Conservation (phyloP, 1,140 invertebrate species). For the Hesperophylax magnus region DNA sequence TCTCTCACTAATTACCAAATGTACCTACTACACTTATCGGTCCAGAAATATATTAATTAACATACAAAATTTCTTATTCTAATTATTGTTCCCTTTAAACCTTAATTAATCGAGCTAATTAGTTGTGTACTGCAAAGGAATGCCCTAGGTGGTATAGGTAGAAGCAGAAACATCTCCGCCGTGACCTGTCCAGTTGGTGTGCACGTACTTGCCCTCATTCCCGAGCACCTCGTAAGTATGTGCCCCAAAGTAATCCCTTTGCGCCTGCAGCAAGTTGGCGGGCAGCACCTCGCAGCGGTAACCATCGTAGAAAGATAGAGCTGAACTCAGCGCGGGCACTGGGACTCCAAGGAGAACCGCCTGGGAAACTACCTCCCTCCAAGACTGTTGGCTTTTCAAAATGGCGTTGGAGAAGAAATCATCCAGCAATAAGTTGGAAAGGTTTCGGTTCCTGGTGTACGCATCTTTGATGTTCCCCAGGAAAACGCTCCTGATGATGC, state of each 20-base stretch:
- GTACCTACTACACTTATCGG: neutral
- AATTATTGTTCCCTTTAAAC: neutral
- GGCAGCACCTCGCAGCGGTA: constrained; percentile 87
- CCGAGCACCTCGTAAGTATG: constrained; percentile 96
- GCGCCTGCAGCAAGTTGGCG: constrained; percentile 95
- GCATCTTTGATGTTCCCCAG: constrained; percentile 97
- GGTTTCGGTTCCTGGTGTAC: constrained; percentile 92
- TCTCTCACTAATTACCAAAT: no score
- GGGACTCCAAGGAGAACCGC: constrained; percentile 87
- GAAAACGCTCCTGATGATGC: constrained; percentile 97
- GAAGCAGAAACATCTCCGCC: constrained; percentile 97
- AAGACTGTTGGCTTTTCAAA: constrained; percentile 81
- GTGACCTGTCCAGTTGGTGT: constrained; percentile 99
- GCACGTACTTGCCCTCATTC: constrained; percentile 91
- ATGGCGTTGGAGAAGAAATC: constrained; percentile 95
- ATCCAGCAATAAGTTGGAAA: constrained; percentile 94
- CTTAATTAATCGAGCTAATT: neutral
- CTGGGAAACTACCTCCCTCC: constrained; percentile 77
- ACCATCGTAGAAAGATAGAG: constrained; percentile 97
- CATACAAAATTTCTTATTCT: neutral
- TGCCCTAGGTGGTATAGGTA: constrained; percentile 77
- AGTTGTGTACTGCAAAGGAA: no score
- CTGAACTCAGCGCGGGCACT: constrained; percentile 92
- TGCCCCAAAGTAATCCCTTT: constrained; percentile 98
- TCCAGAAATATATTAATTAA: neutral